Base-by-base conservation (phyloP, 2,797 vertebrate species). In the Cuniculus paca region DNA sequence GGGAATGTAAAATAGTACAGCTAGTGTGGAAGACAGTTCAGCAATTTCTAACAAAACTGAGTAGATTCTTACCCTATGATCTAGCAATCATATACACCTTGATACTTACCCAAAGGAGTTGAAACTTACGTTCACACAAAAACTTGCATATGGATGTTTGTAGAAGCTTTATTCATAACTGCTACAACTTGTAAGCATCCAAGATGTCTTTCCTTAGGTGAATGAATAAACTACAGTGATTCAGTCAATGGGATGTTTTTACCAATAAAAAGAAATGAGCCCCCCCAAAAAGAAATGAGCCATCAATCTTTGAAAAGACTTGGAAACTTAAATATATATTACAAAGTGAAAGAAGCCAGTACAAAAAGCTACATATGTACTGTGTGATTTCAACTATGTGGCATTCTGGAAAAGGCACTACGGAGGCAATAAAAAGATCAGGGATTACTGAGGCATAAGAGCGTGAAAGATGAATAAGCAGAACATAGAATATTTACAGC, bases 91-190 rank as follows among this genome's bases (percentile, higher is more conserved):
- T 56, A 56, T 56, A 7, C 22, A 74, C 70, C 58, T 77, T 94
- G 79, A 20, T 84, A 68, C 58, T 82, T 78, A 85, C 81, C 22
- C 54, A 85, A 72, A 79, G n/a, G 52, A 90, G 61, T 4, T 85
- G 61, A 90, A 79, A 70, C 52, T 22, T 65, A 60, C 26, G 31
- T 79, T 42, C 34, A 87, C n/a, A 60, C 48, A 88, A 80, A 93
- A 87, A n/a, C 42, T 17, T 84, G 42, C 16, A 31, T 16, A 74
- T 2, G 72, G 60, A 36, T 80, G 34, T 93, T 87, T 50, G 31
- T 93, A 74, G 92, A 81, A 88, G 77, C 45, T 61, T 61, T 74
- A 61, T 61, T 93, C 17, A 60, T 70, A 72, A 80, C 50, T 81
- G 65, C n/a, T 28, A 28, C 58, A 93, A 81, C 54, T 75, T 74